Conservation (phyloP, 2,113 vertebrate genomes). For the Sceloporus tristichus region DNA sequence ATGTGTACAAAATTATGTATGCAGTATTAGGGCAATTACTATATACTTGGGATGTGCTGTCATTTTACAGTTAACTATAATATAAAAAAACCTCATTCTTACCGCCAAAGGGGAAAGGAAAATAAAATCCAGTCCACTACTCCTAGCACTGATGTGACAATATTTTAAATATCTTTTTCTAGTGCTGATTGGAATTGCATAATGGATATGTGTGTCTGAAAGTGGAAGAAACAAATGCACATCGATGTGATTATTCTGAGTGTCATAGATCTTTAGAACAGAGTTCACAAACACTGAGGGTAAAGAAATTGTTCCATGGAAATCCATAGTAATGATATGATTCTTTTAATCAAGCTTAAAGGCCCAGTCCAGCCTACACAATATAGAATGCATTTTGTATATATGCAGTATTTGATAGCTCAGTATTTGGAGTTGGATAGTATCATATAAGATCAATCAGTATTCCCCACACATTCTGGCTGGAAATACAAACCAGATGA, state of each 20-base stretch:
- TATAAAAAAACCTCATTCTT: neutral
- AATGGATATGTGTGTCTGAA: neutral
- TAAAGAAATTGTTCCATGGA: conserved; percentile 20
- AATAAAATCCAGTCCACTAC: neutral
- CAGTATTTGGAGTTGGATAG: neutral
- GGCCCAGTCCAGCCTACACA: neutral
- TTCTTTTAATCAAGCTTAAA: conserved; percentile 18
- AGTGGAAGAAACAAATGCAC: neutral
- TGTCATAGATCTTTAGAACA: conserved; percentile 7
- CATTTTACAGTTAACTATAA: neutral
- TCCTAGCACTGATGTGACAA: conserved; percentile 7
- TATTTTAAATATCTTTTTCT: conserved; percentile 26
- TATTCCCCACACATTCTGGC: neutral
- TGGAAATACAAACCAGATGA: neutral
- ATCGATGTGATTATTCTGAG: conserved; percentile 9
- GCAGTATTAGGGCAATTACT: neutral
- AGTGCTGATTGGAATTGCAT: conserved; percentile 4
- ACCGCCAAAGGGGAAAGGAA: neutral
- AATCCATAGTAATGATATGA: conserved; percentile 2
- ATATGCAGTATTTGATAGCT: neutral
- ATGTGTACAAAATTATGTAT: neutral
- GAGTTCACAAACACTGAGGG: neutral
- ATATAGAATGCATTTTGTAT: neutral
- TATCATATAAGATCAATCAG: neutral
- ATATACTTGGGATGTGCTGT: neutral